Base-by-base conservation (phyloP, 2,888 invertebrate genomes). In the Thyatira batis region DNA sequence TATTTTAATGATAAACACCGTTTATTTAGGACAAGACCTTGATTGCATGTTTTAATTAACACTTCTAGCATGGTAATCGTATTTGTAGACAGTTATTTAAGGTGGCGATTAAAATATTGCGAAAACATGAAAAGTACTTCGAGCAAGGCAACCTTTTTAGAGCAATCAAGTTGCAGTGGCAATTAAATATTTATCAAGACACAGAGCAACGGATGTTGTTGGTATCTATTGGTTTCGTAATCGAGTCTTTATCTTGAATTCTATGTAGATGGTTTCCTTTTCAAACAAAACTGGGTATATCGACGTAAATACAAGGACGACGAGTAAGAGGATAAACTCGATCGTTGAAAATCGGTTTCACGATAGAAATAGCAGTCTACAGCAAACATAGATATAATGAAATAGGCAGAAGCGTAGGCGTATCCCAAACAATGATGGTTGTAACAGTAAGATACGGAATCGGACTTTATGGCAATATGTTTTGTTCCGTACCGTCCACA, bases 31-130 rank as follows among this genome's bases (percentile, higher is more conserved):
- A 45, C 20, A 45, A 20, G 45, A 45, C 45, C 45, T 45, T 45
- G 45, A 45, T 45, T 45, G n/a, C 20, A 45, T n/a, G 21, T 23
- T 45, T 45, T 45, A 23, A 45, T 45, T 45, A 45, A 23, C 45
- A 23, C 20, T 45, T 23, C 4, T 11, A 45, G 11, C 45, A 45
- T 45, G 45, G 20, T 23, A 21, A 45, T 45, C 21, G 11, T 45
- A 23, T 21, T 45, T 20, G 20, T 45, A 45, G 39, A 39, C 39
- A 39, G 39, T 39, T 39, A 39, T 13, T 33, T 17, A 39, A 39
- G 17, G 20, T 11, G 20, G 45, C 45, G 23, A 45, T 45, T 45
- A 45, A 20, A 45, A 3, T 45, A 45, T 45, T 45, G 45, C 45
- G 45, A 45, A 11, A 45, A 23, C 45, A n/a, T 2, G 39, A 39